phyloP scores from a whole-genome alignment of 2,888 invertebrate species.

The Andrena flavipes region DNA sequence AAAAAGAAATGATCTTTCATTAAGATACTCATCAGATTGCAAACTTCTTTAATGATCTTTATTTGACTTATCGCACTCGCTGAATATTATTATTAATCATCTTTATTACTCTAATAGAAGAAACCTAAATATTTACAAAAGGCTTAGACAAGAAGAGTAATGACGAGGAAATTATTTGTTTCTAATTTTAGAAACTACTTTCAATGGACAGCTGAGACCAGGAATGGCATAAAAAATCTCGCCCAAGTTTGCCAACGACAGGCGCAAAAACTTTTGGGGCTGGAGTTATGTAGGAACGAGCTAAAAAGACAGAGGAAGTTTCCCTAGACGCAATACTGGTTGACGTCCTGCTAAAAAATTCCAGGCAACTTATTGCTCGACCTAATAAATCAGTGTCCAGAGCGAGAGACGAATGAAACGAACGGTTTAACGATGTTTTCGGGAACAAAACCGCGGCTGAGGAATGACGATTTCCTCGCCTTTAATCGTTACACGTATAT shows the following conservation, averaged over 20 bases:
- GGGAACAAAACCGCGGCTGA: neutral
- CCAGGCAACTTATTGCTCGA: neutral
- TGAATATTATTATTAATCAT: no score
- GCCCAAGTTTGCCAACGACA: neutral
- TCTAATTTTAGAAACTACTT: no score
- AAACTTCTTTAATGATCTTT: no score
- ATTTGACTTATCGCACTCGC: no score
- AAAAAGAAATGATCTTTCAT: no score
- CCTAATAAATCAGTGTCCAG: neutral
- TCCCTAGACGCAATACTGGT: neutral
- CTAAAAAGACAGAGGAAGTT: neutral
- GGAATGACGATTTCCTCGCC: neutral
- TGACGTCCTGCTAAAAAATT: neutral
- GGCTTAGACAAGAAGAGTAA: no score
- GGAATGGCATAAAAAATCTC: no score
- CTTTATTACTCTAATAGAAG: no score
- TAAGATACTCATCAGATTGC: no score
- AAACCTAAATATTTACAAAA: no score
- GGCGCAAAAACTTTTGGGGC: neutral
- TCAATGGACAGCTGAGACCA: no score
- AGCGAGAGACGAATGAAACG: neutral
- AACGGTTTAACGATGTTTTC: neutral
- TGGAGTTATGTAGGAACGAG: neutral
- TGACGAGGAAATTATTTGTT: no score
- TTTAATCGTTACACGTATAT: slow-evolving; percentile 46